Evolutionary conservation across 1,140 invertebrate species (phyloP).

Genomic region (Delia radicum): DNA sequence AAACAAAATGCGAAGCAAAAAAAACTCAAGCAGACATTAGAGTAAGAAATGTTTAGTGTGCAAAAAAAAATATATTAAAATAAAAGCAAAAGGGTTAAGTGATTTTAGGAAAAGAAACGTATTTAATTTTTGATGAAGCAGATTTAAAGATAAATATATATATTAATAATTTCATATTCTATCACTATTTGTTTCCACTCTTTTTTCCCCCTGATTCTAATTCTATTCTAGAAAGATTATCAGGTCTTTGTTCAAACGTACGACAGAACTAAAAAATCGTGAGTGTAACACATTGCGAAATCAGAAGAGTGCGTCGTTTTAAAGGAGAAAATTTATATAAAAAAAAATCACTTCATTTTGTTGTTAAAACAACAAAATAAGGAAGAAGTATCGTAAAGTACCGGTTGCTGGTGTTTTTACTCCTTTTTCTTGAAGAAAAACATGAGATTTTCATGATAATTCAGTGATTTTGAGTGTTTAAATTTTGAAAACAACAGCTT

Average conservation of each 20-base stretch:
- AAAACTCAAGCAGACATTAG: constrained; percentile 6
- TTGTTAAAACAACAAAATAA: too few relatives aligned
- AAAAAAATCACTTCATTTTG: too few relatives aligned
- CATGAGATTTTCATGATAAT: background rate
- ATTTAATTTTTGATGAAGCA: background rate
- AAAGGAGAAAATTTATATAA: too few relatives aligned
- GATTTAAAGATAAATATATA: constrained; percentile 1
- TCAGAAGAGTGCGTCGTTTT: background rate
- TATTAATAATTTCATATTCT: constrained; percentile 1
- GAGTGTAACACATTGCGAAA: constrained; percentile 7
- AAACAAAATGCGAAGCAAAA: background rate
- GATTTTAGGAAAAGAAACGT: background rate
- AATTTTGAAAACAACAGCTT: constrained; percentile 16
- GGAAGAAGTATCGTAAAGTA: background rate
- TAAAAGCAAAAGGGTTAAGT: background rate
- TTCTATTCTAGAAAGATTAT: background rate
- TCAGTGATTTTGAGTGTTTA: background rate
- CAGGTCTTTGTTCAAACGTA: background rate
- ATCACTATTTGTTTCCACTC: background rate
- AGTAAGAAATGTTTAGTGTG: constrained; percentile 5
- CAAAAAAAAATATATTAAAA: background rate
- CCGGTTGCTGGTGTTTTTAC: constrained; percentile 10
- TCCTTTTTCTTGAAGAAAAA: background rate
- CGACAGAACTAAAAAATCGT: background rate
- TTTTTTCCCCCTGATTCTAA: background rate